Conservation (phyloP, 2,797 vertebrate genomes). For the Peromyscus attwateri region DNA sequence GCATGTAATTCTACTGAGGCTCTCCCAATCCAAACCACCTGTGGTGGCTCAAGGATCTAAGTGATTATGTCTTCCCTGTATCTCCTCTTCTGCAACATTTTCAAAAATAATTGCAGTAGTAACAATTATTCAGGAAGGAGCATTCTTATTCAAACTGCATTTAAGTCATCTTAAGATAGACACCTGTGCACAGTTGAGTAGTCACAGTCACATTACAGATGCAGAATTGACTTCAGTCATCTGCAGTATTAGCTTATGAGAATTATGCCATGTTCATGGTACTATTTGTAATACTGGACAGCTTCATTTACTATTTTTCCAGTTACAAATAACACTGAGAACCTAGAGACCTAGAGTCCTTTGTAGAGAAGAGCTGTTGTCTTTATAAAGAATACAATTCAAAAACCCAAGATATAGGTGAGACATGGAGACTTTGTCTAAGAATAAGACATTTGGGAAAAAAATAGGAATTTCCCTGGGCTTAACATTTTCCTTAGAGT, state of each 20-base stretch:
- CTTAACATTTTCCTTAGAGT: background rate
- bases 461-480: background rate
- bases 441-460: background rate
- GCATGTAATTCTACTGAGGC: background rate
- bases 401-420: background rate
- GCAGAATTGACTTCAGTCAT: background rate
- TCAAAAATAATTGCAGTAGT: background rate
- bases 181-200: background rate
- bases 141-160: background rate
- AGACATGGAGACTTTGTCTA: background rate
- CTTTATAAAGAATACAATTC: conserved; percentile 1
- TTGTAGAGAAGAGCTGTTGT: background rate
- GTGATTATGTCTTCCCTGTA: background rate
- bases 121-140: background rate
- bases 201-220: background rate
- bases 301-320: conserved; percentile 36
- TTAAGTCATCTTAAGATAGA: background rate
- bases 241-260: background rate
- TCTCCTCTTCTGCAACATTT: background rate
- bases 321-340: conserved; percentile 1
- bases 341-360: background rate
- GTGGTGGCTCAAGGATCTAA: background rate
- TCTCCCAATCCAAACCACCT: background rate
- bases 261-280: background rate
- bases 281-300: conserved; percentile 11